Evolutionary conservation across 1,140 invertebrate species (phyloP), one percentile per base, ranked within the genome.

Genomic region (Drosophila malerkotliana): DNA sequence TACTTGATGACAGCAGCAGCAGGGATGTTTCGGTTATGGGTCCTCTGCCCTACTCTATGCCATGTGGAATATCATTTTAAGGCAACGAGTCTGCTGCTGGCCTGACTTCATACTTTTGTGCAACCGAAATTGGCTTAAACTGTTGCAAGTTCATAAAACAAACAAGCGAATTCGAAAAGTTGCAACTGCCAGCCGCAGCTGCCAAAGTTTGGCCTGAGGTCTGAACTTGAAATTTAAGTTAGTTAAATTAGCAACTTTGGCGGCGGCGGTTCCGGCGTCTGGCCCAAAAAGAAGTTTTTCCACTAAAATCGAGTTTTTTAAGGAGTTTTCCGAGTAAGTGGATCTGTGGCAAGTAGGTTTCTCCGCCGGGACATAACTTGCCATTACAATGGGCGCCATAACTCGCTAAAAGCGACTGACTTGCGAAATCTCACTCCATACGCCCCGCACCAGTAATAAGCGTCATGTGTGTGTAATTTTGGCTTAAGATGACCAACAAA

Each of bases 181-280:
- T 80, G 52, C 69, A 71, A 79, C 64, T 75, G 59, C 49, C 77
- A 80, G 51, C 64, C 67, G 51, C 57, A 72, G 48, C 32, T 49
- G 51, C 1, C 55, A 51, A 79, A 81, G 45, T 79, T 79, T 72
- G 34, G 24, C 51, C 44, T 51, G 64, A 44, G 51, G 63, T 44
- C 55, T 80, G 78, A 81, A 81, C 78, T 81, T 81, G 78, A 81
- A 80, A 72, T 77, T 77, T 72, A 81, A 57, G 78, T 81, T 81
- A 81, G 67, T 81, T 72, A 81, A 80, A 80, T 80, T 81, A 81
- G 76, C 58, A 81, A 61, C 72, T 77, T 77, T 55, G 45, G 48
- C 14, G 55, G 52, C 21, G 21, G 21, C 21, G 21, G 21, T 3
- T 21, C 21, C 21, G 21, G 21, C 44, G 72, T 56, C 77, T 75